A percentile compares a stretch with the other conserved stretches of the same genome.
phyloP scores from a whole-genome alignment of 1,140 invertebrate species.

The Sweltsa coloradensis region DNA sequence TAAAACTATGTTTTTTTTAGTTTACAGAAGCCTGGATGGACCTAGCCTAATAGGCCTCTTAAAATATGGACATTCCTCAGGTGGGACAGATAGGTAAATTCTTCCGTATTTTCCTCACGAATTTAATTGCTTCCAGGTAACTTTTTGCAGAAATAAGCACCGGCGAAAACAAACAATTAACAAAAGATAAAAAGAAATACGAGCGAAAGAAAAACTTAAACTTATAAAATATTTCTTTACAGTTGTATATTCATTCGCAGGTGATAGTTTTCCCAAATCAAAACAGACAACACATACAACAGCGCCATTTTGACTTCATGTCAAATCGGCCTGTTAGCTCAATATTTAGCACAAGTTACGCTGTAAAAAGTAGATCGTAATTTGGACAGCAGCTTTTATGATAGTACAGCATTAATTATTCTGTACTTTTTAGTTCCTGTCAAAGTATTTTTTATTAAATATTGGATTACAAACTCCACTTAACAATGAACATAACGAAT shows the following conservation, averaged over 20 bases:
- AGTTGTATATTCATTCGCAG: background rate
- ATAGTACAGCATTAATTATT: too few species aligned
- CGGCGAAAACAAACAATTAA: background rate
- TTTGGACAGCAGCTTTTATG: too few species aligned
- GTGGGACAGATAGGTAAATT: conserved; percentile 1
- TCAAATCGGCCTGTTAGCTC: background rate
- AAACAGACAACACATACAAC: conserved; percentile 1
- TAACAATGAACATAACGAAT: too few species aligned
- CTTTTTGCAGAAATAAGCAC: background rate
- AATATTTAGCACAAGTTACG: background rate
- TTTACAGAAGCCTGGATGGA: too few species aligned
- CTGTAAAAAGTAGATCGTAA: conserved; percentile 1
- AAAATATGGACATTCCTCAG: conserved; percentile 11
- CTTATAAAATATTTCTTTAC: background rate
- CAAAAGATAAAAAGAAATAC: background rate
- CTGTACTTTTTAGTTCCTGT: too few species aligned
- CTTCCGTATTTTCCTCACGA: too few species aligned
- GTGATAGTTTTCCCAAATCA: conserved; percentile 6
- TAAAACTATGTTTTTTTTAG: too few species aligned
- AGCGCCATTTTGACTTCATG: conserved; percentile 12
- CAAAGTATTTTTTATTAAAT: too few species aligned
- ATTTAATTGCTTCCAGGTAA: background rate
- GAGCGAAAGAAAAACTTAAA: background rate
- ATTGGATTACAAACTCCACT: too few species aligned
- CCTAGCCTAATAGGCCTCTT: too few species aligned